phyloP scores from a whole-genome alignment of 2,113 vertebrate species.

The Gymnarchus niloticus region DNA sequence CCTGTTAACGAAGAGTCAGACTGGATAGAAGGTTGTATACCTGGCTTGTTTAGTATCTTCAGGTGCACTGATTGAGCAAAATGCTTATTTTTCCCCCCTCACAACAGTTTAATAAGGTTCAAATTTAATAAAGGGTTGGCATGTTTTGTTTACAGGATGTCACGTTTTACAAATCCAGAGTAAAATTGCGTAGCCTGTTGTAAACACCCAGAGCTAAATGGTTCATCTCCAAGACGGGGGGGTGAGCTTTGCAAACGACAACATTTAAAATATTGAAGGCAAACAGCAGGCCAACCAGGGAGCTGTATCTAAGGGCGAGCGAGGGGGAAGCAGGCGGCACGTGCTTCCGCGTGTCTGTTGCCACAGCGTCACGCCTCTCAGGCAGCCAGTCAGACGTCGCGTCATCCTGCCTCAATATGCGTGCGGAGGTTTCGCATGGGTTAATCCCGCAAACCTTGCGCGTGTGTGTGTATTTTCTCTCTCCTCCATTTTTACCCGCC shows the following conservation, averaged over 20 bases:
- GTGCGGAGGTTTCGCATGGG: slow-evolving; percentile 20
- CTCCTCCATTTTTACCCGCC: slow-evolving; percentile 23
- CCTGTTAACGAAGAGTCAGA: background rate
- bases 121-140: background rate
- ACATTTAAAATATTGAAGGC: slow-evolving; percentile 45
- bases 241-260: slow-evolving; percentile 52
- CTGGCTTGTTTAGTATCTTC: background rate
- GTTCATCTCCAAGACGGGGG: slow-evolving; percentile 44
- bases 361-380: slow-evolving; percentile 55
- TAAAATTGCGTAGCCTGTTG: slow-evolving; percentile 17
- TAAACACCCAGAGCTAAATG: slow-evolving; percentile 12
- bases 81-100: background rate
- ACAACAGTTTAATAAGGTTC: background rate
- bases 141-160: slow-evolving; percentile 38
- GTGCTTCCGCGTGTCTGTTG: slow-evolving; percentile 60
- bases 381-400: slow-evolving; percentile 47
- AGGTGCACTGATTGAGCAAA: background rate
- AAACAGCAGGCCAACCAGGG: slow-evolving; percentile 60
- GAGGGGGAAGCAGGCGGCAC: slow-evolving; percentile 63
- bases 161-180: slow-evolving; percentile 31
- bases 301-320: slow-evolving; percentile 65
- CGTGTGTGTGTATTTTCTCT: slow-evolving; percentile 34
- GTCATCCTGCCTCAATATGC: slow-evolving; percentile 34
- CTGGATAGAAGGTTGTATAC: background rate
- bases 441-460: slow-evolving; percentile 20